Percentiles rank a stretch among this genome's conserved stretches.
Conservation (phyloP, 2,113 vertebrate species). For the Seriola aureovittata region DNA sequence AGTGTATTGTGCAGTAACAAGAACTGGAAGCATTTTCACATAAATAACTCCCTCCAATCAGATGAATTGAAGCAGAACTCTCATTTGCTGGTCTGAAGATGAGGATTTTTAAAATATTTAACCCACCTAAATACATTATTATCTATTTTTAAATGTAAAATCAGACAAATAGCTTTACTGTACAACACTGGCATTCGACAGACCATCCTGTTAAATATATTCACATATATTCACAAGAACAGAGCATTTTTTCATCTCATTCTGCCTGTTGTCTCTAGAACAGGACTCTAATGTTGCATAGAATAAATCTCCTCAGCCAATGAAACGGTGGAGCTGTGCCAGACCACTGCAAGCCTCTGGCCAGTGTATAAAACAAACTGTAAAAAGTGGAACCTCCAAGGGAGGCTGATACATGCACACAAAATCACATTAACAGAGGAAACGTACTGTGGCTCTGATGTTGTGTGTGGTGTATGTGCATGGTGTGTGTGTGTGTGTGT, state of each 20-base stretch:
- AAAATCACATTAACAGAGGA: constrained; percentile 46
- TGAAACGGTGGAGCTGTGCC: constrained; percentile 42
- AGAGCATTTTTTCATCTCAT: not conserved
- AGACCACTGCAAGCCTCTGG: constrained; percentile 53
- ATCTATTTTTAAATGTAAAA: not conserved
- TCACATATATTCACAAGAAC: not conserved
- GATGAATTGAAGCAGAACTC: not conserved
- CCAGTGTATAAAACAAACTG: constrained; percentile 26
- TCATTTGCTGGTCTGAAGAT: not conserved
- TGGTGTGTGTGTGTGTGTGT: not conserved
- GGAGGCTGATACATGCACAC: constrained; percentile 32
- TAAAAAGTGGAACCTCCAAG: constrained; percentile 40
- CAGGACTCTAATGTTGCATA: constrained; percentile 32
- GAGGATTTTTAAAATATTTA: not conserved
- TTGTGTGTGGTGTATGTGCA: too few species aligned
- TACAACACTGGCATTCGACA: not conserved
- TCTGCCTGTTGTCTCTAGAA: constrained; percentile 6
- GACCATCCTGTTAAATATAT: not conserved
- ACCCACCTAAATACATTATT: not conserved
- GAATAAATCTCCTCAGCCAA: constrained; percentile 27
- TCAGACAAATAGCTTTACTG: not conserved
- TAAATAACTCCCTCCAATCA: not conserved
- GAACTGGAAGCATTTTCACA: not conserved
- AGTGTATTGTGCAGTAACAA: not conserved
- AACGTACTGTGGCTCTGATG: not conserved